Evolutionary conservation across 35 echinoderm and acorn worm genomes (phyloP).

Genomic region (Acanthaster planci): DNA sequence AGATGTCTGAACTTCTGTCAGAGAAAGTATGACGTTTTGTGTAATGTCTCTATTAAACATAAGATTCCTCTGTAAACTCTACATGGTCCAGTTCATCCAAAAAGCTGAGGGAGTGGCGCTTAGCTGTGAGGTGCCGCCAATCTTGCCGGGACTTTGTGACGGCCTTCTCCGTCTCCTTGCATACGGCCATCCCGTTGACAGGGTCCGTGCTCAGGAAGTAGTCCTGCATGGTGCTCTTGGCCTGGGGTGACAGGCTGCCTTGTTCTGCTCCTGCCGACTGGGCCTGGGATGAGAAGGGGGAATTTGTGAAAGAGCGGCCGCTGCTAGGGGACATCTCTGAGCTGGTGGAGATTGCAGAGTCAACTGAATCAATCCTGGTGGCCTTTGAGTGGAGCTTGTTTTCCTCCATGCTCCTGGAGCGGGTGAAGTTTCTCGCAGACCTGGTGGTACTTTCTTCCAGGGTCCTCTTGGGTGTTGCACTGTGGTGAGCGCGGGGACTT

Average conservation of each 20-base stretch:
- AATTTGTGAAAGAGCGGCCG: background rate
- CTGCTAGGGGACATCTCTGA: conserved; percentile 2
- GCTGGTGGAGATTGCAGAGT: conserved; percentile 23
- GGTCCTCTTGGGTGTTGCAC: background rate
- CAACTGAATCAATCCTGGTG: conserved; percentile 23
- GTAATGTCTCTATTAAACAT: conserved; percentile 46
- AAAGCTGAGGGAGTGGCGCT: conserved; percentile 43
- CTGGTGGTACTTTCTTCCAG: conserved; percentile 19
- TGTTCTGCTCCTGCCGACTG: conserved; percentile 1
- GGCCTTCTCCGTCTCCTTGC: conserved; percentile 34
- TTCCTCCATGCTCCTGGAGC: conserved; percentile 2
- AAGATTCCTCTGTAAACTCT: conserved; percentile 85
- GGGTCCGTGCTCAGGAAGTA: conserved; percentile 22
- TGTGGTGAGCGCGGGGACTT: background rate
- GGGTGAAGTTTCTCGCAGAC: conserved; percentile 29
- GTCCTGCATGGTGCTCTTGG: conserved; percentile 4
- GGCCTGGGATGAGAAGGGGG: background rate
- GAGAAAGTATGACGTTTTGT: too few relatives aligned
- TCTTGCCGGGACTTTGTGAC: conserved; percentile 38
- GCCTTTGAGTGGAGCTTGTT: conserved; percentile 10
- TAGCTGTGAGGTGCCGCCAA: conserved; percentile 56
- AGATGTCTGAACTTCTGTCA: too few relatives aligned
- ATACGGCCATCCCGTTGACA: conserved; percentile 47
- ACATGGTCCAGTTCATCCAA: conserved; percentile 65
- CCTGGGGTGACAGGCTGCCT: conserved; percentile 17